Conservation (phyloP, 1,140 invertebrate genomes). For the Rhizoglyphus robini region DNA sequence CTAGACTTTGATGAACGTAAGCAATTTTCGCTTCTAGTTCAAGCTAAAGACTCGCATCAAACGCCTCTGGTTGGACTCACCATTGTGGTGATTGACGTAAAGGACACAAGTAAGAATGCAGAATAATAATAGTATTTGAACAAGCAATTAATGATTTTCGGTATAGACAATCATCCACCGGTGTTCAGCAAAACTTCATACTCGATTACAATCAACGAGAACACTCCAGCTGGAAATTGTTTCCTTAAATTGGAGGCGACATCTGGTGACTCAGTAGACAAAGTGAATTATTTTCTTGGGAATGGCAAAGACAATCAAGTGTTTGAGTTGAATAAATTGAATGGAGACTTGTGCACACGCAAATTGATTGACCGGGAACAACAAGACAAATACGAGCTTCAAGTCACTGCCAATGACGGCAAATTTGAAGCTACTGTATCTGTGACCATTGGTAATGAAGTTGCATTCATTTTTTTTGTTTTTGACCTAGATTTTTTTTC, state of each 20-base stretch:
- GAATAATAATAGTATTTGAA: neutral
- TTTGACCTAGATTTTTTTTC: constrained; percentile 23
- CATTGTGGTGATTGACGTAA: constrained; percentile 30
- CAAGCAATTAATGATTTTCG: neutral
- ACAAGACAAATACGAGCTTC: constrained; percentile 27
- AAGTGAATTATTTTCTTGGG: constrained; percentile 23
- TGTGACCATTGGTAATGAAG: constrained; percentile 21
- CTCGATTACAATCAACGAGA: constrained; percentile 28
- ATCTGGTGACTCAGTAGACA: constrained; percentile 30
- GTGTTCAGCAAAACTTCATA: constrained; percentile 28
- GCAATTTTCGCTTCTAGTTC: constrained; percentile 28
- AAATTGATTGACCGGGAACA: constrained; percentile 71
- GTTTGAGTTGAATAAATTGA: constrained; percentile 32
- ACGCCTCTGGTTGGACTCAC: constrained; percentile 28
- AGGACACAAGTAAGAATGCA: constrained; percentile 23
- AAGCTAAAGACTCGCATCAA: constrained; percentile 29
- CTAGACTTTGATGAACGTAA: constrained; percentile 30
- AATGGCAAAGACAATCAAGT: constrained; percentile 22
- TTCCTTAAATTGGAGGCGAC: constrained; percentile 28
- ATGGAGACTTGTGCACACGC: constrained; percentile 76
- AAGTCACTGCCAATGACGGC: constrained; percentile 28
- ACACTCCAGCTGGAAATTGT: constrained; percentile 27
- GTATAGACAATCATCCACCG: constrained; percentile 30
- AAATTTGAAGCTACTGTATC: constrained; percentile 26
- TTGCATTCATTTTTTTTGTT: neutral